Percentiles rank a stretch among this genome's conserved stretches.
phyloP scores from a whole-genome alignment of 2,113 vertebrate species.

The Cebus imitator region DNA sequence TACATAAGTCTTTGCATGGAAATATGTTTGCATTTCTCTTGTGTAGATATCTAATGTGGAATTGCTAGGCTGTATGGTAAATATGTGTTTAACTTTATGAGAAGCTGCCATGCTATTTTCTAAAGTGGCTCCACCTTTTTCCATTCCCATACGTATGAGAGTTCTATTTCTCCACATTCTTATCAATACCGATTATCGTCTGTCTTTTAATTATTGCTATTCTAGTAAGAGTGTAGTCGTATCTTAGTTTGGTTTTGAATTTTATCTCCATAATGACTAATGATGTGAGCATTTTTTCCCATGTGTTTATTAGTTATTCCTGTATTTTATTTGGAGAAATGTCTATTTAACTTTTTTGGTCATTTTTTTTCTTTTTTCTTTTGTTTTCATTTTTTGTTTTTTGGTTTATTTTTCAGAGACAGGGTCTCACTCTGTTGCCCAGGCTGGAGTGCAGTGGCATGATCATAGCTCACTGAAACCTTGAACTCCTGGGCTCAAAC shows the following conservation, averaged over 20 bases:
- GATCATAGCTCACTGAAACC: no score
- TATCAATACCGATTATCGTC: neutral
- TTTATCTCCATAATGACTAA: neutral
- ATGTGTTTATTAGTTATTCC: neutral
- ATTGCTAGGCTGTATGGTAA: neutral
- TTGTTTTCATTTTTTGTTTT: no score
- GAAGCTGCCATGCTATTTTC: neutral
- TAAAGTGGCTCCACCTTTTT: neutral
- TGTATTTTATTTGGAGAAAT: neutral
- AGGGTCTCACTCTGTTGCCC: no score
- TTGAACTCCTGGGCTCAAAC: no score
- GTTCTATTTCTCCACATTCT: neutral
- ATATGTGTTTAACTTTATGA: neutral
- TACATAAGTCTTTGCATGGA: neutral
- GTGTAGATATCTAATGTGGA: neutral
- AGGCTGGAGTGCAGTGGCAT: no score
- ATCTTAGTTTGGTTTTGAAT: neutral
- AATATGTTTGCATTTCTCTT: neutral
- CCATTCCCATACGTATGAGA: neutral
- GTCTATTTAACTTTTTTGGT: neutral
- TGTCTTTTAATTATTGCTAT: neutral
- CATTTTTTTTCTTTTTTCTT: no score
- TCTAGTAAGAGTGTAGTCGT: neutral
- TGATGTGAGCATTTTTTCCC: neutral
- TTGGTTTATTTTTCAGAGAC: no score